Base-by-base conservation (phyloP, 1,140 invertebrate species). In the Gryllus bimaculatus region DNA sequence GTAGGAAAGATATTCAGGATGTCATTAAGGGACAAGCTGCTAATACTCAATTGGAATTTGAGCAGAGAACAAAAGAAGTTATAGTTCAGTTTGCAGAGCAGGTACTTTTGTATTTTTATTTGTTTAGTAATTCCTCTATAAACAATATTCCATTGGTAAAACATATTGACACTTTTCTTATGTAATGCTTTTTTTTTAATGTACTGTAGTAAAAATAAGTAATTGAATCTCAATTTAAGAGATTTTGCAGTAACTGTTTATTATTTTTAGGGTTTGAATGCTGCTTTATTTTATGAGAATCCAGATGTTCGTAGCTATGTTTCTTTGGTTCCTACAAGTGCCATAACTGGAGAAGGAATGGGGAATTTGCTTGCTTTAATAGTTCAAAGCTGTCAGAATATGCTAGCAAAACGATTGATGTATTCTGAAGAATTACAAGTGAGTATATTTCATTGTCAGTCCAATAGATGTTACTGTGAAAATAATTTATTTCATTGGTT, bases 281-380 rank as follows among this genome's bases (percentile, higher is more conserved):
- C 97, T 8, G 94, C 95, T 0, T 84, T 99, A 13, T 99, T 95
- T 87, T 98, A 96, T 85, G 95, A 98, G 83, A 99, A 99, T 88
- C 94, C 95, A 0, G 96, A 99, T 87, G 91, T 93, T 1, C 91
- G 95, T 80, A 93, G 92, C 74, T 99, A 98, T 83, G 92, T 99
- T 21, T 98, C 96, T 0, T 88, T 99, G 82, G 95, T 99, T 47
- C 98, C 98, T 5, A 99, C 98, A 1, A 99, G 97, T 81, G 98
- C 98, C 12, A 94, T 98, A 80, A 95, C 95, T 21, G 94, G 94
- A 83, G 98, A 99, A 85, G 98, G 98, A 79, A 99, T 99, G 96
- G 98, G 98, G 20, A 99, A 99, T 85, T 86, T 99, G 26, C 90
- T 99, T 81, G 93, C 95, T 6, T 90, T 99, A 81, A 96, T 99